Evolutionary conservation across 2,797 vertebrate species (phyloP), one percentile per base, ranked within the genome.

Genomic region (Cetoscarus ocellatus): DNA sequence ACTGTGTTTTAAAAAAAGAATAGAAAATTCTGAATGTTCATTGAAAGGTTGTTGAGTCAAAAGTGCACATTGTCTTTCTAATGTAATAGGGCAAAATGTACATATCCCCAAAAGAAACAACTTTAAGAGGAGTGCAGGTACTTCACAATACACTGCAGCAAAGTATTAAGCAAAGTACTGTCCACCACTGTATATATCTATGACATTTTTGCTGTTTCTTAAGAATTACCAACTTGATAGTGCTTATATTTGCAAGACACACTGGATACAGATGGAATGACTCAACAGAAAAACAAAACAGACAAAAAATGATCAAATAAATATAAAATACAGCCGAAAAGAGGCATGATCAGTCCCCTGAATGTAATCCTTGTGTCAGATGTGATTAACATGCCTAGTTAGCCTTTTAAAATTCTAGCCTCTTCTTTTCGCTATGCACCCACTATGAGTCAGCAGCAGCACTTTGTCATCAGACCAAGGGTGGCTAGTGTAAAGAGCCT

Each of bases 201-300:
- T 85, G 67, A 90, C 75, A 89, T 82, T 75, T 39, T 80, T 72
- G 63, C 56, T 73, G 63, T 68, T 67, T 62, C 66, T 82, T 67
- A 60, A 40, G 62, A 48, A 67, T 61, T 60, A 69, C 55, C 64
- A 69, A 71, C 58, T 56, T 50, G 57, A 69, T 57, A 57, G 68
- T 67, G 70, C 71, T 79, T 36, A 78, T 54, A 67, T 73, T 63
- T 64, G 65, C 60, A 67, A 77, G 81, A 77, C 85, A 77, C 67
- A 42, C 61, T 83, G 74, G 88, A 68, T 18, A 83, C 52, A 86
- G 80, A 88, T 84, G 74, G 40, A 73, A 77, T 90, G 82, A 64
- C 74, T 76, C 60, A 62, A 83, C 58, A 79, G 43, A 52, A 51
- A 45, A 51, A 27, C 54, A 40, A 7, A 18, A 15, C 39, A 8